Conservation (phyloP, 2,888 invertebrate species). For the Odontomyia ornata region DNA sequence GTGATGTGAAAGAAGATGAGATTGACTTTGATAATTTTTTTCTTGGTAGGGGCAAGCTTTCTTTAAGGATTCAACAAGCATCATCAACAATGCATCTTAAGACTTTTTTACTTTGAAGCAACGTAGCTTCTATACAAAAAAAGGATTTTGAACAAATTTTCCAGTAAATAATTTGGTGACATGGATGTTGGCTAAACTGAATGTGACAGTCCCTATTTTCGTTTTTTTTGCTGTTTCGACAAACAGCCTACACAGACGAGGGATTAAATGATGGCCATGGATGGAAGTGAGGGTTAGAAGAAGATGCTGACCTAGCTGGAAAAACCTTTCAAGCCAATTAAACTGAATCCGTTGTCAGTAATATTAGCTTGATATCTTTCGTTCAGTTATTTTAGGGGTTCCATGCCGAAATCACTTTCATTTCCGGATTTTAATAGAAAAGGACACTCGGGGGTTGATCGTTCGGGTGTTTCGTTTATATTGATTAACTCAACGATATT, state of each 20-base stretch:
- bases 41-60: conserved; percentile 3
- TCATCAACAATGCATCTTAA: background rate
- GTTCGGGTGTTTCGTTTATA: background rate
- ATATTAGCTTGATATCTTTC: too few species aligned
- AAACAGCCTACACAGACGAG: too few species aligned
- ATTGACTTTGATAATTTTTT: too few species aligned
- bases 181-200: conserved; percentile 9
- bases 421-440: conserved; percentile 37
- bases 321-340: conserved; percentile 38
- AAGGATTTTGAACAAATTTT: conserved; percentile 28
- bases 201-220: conserved; percentile 2
- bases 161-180: conserved; percentile 35
- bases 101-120: background rate
- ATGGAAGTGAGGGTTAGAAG: background rate
- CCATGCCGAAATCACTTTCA: conserved; percentile 14
- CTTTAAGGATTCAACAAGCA: conserved; percentile 10
- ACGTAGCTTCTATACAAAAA: background rate
- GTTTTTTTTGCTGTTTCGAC: too few species aligned
- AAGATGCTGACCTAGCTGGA: conserved; percentile 12
- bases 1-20: too few species aligned
- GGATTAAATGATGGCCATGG: background rate
- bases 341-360: conserved; percentile 19
- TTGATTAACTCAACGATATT: too few species aligned
- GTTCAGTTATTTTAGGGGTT: too few species aligned
- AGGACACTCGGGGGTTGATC: conserved; percentile 29